phyloP scores from a whole-genome alignment of 2,888 invertebrate species.

The Aporophyla nigra region DNA sequence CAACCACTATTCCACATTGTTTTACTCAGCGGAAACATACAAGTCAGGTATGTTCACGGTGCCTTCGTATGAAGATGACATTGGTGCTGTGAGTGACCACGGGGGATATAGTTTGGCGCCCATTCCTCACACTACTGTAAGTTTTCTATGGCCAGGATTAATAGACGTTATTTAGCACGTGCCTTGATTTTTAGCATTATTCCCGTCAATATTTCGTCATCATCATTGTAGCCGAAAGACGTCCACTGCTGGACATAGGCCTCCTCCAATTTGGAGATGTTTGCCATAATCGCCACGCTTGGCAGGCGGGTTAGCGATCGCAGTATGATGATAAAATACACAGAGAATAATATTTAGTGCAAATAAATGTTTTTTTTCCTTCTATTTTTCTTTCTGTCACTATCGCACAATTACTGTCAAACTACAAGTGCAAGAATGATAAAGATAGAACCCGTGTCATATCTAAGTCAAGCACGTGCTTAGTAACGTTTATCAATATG shows the following conservation, averaged over 20 bases:
- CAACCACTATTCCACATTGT: conserved; percentile 81
- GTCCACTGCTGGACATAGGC: no score
- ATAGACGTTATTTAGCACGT: background rate
- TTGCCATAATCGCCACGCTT: no score
- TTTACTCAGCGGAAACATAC: conserved; percentile 72
- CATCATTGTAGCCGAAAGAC: no score
- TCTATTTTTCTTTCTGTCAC: background rate
- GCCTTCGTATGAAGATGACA: conserved; percentile 81
- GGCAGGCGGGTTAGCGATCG: no score
- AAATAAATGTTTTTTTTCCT: background rate
- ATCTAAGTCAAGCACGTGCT: background rate
- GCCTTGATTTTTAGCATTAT: background rate
- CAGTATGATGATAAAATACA: no score
- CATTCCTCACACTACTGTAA: conserved; percentile 74
- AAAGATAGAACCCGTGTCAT: background rate
- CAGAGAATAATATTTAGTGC: background rate
- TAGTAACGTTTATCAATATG: background rate
- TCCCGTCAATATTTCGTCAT: background rate
- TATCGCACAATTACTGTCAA: background rate
- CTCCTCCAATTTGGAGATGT: no score
- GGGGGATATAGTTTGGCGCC: conserved; percentile 75
- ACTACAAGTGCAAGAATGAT: background rate
- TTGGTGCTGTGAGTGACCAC: conserved; percentile 74
- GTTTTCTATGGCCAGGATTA: background rate
- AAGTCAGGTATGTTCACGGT: conserved; percentile 69